These are phyloP conservation scores for Psylliodes chrysocephalus DNA, from an alignment of 2,888 invertebrate genomes.

Conservation along the genomic window DNA sequence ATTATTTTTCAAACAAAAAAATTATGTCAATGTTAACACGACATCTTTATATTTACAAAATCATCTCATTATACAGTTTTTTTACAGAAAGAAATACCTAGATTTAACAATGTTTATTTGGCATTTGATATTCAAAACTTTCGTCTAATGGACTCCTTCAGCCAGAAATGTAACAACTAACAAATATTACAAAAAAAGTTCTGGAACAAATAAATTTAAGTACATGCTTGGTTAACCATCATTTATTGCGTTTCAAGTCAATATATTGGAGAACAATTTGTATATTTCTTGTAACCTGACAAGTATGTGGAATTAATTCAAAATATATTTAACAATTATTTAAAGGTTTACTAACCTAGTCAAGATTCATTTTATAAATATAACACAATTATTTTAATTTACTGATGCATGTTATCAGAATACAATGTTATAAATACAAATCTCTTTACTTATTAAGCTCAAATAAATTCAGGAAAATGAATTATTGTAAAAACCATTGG, in stretches of 20 bases:
- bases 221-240: neutral
- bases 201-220: neutral
- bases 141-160: neutral
- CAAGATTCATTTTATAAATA: neutral
- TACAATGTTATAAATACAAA: no score
- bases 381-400: no score
- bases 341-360: neutral
- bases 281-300: neutral
- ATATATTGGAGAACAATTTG: neutral
- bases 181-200: neutral
- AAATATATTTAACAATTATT: neutral
- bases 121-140: constrained; percentile 20
- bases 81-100: constrained; percentile 40
- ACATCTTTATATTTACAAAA: constrained; percentile 52
- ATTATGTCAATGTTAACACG: constrained; percentile 47
- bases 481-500: no score
- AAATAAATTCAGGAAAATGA: no score
- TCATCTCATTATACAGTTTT: constrained; percentile 46
- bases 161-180: constrained; percentile 15
- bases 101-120: constrained; percentile 30
- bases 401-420: no score
- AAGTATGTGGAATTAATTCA: no score
- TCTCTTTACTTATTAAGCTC: no score
- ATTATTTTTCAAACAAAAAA: constrained; percentile 45
- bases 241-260: neutral